Evolutionary conservation across 1,140 invertebrate genomes (phyloP).

Genomic region (Vollenhovia emeryi): DNA sequence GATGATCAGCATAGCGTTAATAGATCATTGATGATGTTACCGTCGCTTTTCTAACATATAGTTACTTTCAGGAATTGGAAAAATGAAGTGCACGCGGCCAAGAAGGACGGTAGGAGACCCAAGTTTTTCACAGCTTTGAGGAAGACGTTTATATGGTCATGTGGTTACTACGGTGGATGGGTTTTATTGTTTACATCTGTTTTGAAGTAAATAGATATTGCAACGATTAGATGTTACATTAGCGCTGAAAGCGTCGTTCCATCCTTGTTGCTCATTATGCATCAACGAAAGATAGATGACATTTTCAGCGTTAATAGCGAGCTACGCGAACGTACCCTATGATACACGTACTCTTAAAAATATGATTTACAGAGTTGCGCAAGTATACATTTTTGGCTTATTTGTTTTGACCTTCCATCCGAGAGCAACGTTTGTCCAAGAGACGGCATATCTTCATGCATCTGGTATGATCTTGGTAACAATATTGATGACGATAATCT

Average conservation of each 20-base stretch:
- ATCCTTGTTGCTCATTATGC: no score
- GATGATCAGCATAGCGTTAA: neutral
- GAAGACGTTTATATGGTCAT: conserved; percentile 80
- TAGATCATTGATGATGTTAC: neutral
- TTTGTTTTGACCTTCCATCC: conserved; percentile 85
- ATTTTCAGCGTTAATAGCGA: no score
- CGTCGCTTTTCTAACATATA: neutral
- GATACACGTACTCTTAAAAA: neutral
- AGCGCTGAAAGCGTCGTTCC: no score
- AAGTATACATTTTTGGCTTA: conserved; percentile 81
- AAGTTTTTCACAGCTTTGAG: conserved; percentile 79
- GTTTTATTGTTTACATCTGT: conserved; percentile 67
- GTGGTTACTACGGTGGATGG: conserved; percentile 74
- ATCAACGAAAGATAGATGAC: no score
- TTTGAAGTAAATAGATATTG: conserved; percentile 68
- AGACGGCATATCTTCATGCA: conserved; percentile 84
- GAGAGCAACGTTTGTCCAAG: conserved; percentile 71
- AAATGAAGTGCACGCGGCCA: conserved; percentile 83
- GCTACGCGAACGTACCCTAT: no score
- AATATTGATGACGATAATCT: conserved; percentile 80
- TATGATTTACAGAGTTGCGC: conserved; percentile 74
- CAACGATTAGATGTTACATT: no score
- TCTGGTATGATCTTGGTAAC: conserved; percentile 81
- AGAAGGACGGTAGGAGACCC: conserved; percentile 77
- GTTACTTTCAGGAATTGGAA: conserved; percentile 73